Base-by-base conservation (phyloP, 2,888 invertebrate genomes). In the Temnothorax unifasciatus region DNA sequence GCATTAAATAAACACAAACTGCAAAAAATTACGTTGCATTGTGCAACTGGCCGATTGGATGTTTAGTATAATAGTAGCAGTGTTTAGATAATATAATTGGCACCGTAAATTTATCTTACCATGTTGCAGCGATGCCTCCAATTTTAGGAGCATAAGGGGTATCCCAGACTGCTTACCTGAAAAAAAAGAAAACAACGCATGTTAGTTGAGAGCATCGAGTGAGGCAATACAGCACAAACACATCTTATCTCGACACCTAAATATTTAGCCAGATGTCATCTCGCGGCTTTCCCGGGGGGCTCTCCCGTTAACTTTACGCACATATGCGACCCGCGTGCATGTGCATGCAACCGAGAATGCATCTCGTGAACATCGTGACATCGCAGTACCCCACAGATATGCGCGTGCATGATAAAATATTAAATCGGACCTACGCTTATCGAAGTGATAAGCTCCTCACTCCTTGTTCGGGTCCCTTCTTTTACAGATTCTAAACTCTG, bases 201-300 rank as follows among this genome's bases (percentile, higher is more conserved):
- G 84, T 91, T 85, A 89, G 88, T 89, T 50, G 66, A 76, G 50
- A 41, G 71, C 44, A 73, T 29, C 29, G 15, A 25, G 83, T 52
- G 77, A 79, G 74, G 74, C 71, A 68, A 66, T 75, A 75, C 52
- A 82, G 73, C 75, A 87, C 76, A 88, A 89, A 90, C 87, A 87
- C 84, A 88, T 90, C 86, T 91, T 86, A 86, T 85, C 76, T 68
- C 82, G 64, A 85, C 87, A 87, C 86, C 91, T 91, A 93, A 92
- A 93, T 93, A 93, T 93, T 93, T 93, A 88, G 87, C 89, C 91
- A 89, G 88, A 91, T 87, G 92, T 91, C 91, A 90, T 87, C 86
- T 76, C 75, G 47, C 25, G 71, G 84, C 71, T 87, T 84, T 87
- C 84, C 79, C 50, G 34, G 63, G 54, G 84, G 71, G 57, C 59